phyloP scores from a whole-genome alignment of 1,140 invertebrate genomes.

The Aphelenchoides fujianensis region DNA sequence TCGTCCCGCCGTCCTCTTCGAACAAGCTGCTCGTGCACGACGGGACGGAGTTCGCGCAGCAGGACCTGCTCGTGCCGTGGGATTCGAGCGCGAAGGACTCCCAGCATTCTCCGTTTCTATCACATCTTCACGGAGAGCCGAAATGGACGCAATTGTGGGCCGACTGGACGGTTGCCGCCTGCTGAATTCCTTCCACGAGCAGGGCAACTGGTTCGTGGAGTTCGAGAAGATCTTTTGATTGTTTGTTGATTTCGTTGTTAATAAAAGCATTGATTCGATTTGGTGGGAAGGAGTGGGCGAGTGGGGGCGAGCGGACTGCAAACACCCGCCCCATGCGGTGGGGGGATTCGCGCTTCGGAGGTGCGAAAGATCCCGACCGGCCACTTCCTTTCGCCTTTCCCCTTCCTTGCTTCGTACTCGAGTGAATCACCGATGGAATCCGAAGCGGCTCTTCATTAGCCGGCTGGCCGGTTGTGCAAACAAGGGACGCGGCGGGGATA shows the following conservation, averaged over 20 bases:
- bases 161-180: constrained; percentile 9
- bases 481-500: too few species aligned
- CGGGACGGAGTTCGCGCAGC: constrained; percentile 73
- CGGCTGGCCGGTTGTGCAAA: too few species aligned
- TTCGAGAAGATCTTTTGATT: constrained; percentile 43
- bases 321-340: too few species aligned
- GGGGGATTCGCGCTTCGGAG: too few species aligned
- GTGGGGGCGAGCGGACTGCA: too few species aligned
- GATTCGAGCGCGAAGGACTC: constrained; percentile 67
- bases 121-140: constrained; percentile 39
- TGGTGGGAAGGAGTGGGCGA: too few species aligned
- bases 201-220: constrained; percentile 48
- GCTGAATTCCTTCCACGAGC: constrained; percentile 33
- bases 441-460: too few species aligned
- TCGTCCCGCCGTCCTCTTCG: background rate
- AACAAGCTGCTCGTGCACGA: constrained; percentile 35
- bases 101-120: constrained; percentile 44
- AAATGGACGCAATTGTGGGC: constrained; percentile 36
- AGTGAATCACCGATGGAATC: too few species aligned
- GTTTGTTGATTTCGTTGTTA: constrained; percentile 31
- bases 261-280: background rate
- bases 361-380: too few species aligned
- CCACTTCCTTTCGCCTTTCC: too few species aligned
- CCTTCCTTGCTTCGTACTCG: too few species aligned
- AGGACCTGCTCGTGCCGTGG: constrained; percentile 94